Base-by-base conservation (phyloP, 2,113 vertebrate species). In the Paedocypris sp. region DNA sequence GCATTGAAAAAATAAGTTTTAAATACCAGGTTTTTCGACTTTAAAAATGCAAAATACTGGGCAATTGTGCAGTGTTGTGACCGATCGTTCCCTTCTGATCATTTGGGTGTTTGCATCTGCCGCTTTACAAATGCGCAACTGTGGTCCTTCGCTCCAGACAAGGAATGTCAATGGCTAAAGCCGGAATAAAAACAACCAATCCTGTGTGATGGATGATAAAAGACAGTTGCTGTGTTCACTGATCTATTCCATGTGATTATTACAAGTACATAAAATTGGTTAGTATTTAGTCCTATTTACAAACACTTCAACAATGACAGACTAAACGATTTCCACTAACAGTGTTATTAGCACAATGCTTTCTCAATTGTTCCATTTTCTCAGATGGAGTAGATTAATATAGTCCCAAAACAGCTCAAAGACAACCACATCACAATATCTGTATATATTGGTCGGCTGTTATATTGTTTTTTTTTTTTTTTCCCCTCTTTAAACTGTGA, bases 241-340 rank as follows among this genome's bases (percentile, higher is more conserved):
- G 87, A 81, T 84, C 82, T 86, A 85, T 77, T 81, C 85, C 84
- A 74, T 79, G 87, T 90, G 87, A 91, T 85, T 72, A 62, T 88
- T 91, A 88, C 91, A 89, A 84, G 83, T 92, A 93, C 89, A 93
- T 86, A 89, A 91, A 88, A 86, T 80, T 86, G 85, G 85, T 96
- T 92, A 97, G 88, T 91, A 94, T 84, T 88, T 83, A 83, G 80
- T 84, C 84, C 81, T 98, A 98, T 98, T 91, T 98, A 98, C 95
- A 97, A 86, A 86, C 90, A 92, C 89, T 88, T 81, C 88, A 92
- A 94, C 79, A 85, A 85, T 91, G 87, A 91, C 86, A 70, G 82
- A 90, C 88, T 90, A 89, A 86, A 88, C 85, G 86, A 89, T 90
- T 89, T 93, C 87, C 87, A 92, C 90, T 90, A 90, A 91, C 75